Conservation (phyloP, 2,797 vertebrate genomes). For the Hippocampus kuda region DNA sequence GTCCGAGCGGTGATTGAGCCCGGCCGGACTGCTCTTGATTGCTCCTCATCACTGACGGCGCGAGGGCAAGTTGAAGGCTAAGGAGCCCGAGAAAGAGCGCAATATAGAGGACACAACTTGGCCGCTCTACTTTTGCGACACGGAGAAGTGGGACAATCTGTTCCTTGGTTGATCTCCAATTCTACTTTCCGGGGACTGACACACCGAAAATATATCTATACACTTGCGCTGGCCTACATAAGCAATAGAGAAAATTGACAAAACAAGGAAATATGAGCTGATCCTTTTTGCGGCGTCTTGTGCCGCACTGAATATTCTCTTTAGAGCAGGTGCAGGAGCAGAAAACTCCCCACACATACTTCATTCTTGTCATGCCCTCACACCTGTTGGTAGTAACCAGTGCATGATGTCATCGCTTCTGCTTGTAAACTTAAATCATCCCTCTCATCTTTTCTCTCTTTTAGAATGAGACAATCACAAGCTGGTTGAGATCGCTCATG, state of each 20-base stretch:
- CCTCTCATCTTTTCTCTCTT: too few relatives aligned
- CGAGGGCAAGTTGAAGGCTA: slow-evolving; percentile 46
- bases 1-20: slow-evolving; percentile 23
- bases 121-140: slow-evolving; percentile 72
- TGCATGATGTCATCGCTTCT: too few relatives aligned
- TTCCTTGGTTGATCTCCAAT: slow-evolving; percentile 77
- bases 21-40: slow-evolving; percentile 20
- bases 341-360: slow-evolving; percentile 6
- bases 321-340: slow-evolving; percentile 5
- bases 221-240: slow-evolving; percentile 74
- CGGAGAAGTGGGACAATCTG: slow-evolving; percentile 78
- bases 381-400: not conserved
- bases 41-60: slow-evolving; percentile 22
- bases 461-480: too few relatives aligned
- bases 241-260: slow-evolving; percentile 39
- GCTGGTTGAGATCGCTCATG: too few relatives aligned
- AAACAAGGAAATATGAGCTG: slow-evolving; percentile 25
- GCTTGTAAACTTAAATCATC: too few relatives aligned
- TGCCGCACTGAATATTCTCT: slow-evolving; percentile 4
- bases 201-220: slow-evolving; percentile 79
- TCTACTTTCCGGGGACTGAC: slow-evolving; percentile 75
- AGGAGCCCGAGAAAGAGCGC: slow-evolving; percentile 55
- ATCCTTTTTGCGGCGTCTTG: slow-evolving; percentile 13
- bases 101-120: slow-evolving; percentile 67
- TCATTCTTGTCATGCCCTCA: not conserved